Base-by-base conservation (phyloP, 1,140 invertebrate genomes). In the Drosophila erecta region DNA sequence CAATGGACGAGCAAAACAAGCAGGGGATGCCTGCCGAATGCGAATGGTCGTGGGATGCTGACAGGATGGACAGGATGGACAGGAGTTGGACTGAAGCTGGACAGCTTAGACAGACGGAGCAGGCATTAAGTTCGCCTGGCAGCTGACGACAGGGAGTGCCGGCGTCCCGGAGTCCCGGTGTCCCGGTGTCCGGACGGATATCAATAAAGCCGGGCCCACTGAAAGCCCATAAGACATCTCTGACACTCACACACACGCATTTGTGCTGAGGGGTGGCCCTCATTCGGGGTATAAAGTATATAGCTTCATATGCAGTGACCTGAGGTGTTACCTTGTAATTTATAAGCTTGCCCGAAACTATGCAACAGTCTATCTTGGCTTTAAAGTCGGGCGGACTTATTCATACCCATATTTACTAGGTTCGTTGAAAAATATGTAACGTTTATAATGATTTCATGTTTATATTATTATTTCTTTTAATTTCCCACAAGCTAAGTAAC, bases 81-180 rank as follows among this genome's bases (percentile, higher is more conserved):
- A 20, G 50, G 35, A 41, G 60, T 44, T 50, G 59, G 62, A 40
- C 40, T 24, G 50, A 40, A 41, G 60, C 59, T 50, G 59, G 62
- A 66, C 62, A 47, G 50, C 47, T 53, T 43, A 53, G 59, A 57
- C 55, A 59, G 58, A 74, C 49, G 51, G 73, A 53, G 56, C 30
- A 62, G 83, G 69, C 81, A 81, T 81, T 87, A 86, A 80, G 75
- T 81, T 85, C 69, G 78, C 83, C 77, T 83, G 83, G 70, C 83
- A 87, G 83, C 83, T 87, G 79, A 60, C 83, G 83, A 87, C 83
- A 87, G 64, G 37, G 60, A 47, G 74, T 62, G 58, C 37, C 46
- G 58, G 22, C 5, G 22, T 24, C 22, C 22, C 3, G 22, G 22
- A 24, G 27, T 8, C n/a, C n/a, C 1, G 27, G 27, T 30, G 27